Conservation (phyloP, 2,113 vertebrate genomes). For the Condylura cristata region DNA sequence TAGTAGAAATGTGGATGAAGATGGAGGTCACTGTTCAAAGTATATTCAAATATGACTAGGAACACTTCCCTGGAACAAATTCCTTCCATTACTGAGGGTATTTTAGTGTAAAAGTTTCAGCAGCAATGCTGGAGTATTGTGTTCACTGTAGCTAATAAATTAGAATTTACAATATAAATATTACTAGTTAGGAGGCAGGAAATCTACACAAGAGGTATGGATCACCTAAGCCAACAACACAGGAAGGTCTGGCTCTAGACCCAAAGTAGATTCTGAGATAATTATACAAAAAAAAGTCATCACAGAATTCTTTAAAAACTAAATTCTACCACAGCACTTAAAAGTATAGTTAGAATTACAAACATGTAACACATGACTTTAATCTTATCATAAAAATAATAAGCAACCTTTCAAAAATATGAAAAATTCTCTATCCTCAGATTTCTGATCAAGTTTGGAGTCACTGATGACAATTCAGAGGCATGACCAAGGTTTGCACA, state of each 20-base stretch:
- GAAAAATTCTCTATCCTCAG: background rate
- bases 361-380: background rate
- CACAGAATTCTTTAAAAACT: constrained; percentile 36
- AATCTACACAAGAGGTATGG: background rate
- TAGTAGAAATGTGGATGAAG: background rate
- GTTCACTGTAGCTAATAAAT: background rate
- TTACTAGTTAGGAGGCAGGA: background rate
- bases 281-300: background rate
- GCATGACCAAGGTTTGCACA: background rate
- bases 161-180: background rate
- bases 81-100: background rate
- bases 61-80: background rate
- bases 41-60: background rate
- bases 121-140: background rate
- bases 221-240: background rate
- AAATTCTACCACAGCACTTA: background rate
- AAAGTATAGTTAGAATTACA: constrained; percentile 12
- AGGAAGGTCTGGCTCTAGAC: background rate
- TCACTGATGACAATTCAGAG: background rate
- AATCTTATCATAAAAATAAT: background rate
- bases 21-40: background rate
- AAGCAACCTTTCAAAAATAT: background rate
- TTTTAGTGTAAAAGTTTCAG: background rate
- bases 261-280: background rate
- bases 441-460: constrained; percentile 30